A percentile compares a stretch with the other conserved stretches of the same genome.
These are phyloP conservation scores for Centropristis striata DNA, from an alignment of 2,113 vertebrate species.

Conservation along the genomic window DNA sequence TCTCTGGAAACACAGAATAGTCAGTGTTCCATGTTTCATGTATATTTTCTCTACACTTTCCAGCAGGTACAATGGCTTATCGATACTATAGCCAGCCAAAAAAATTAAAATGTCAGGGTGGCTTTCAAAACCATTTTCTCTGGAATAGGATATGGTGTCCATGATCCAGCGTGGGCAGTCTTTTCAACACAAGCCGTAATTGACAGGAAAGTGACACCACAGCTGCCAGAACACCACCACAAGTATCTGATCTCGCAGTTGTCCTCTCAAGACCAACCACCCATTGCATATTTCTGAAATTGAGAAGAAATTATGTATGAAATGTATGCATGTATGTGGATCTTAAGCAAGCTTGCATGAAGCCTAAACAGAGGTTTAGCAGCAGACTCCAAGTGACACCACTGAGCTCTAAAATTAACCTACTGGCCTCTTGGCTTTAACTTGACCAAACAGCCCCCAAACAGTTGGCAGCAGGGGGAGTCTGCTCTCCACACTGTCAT, in stretches of 20 bases:
- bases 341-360: neutral
- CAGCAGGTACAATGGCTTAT: conserved; percentile 4
- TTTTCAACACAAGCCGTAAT: conserved; percentile 52
- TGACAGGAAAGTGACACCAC: conserved; percentile 59
- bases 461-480: conserved; percentile 36
- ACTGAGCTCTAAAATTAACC: conserved; percentile 63
- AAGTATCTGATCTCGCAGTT: conserved; percentile 51
- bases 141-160: conserved; percentile 50
- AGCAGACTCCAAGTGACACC: conserved; percentile 56
- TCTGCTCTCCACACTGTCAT: conserved; percentile 33
- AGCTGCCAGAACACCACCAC: conserved; percentile 43
- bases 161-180: conserved; percentile 43
- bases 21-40: neutral
- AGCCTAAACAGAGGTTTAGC: conserved; percentile 15
- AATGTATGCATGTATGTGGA: conserved; percentile 15
- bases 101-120: conserved; percentile 20
- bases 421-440: conserved; percentile 36
- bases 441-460: conserved; percentile 26
- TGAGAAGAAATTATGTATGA: conserved; percentile 31
- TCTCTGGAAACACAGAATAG: neutral
- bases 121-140: conserved; percentile 47
- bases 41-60: neutral
- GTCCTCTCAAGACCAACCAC: conserved; percentile 27
- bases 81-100: conserved; percentile 14
- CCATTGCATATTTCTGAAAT: conserved; percentile 40